Evolutionary conservation across 2,113 vertebrate species (phyloP), one percentile per base, ranked within the genome.

Genomic region (Tetrax tetrax): DNA sequence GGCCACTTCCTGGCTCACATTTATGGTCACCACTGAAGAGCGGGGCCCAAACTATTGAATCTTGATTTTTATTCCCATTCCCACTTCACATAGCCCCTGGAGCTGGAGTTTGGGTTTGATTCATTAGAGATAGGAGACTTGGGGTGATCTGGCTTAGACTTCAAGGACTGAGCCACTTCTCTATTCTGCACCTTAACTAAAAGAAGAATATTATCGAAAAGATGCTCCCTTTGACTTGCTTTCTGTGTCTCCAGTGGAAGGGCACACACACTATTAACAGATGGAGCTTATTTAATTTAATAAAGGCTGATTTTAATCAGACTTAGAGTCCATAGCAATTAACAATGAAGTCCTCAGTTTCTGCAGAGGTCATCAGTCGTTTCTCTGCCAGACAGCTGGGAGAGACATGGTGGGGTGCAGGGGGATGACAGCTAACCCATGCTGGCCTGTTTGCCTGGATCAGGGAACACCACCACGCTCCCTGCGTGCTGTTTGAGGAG

Each of bases 201-300:
- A 83, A 76, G 31, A 75, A 83, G 61, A 76, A 48, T 27, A 74
- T 90, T 3, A 76, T 45, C 75, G 61, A 66, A 64, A 83, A 65
- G 63, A 54, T 83, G 50, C 25, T 86, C 54, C 70, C 78, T 80
- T 22, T 59, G 83, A 90, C 74, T 91, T 50, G 43, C 65, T 79
- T 63, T 47, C 80, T 77, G 51, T 41, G 41, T 35, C 50, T 76
- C 41, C 20, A 11, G 70, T 71, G 51, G 63, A 97, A 96, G 81
- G 87, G 74, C 87, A 74, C 59, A 56, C 29, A 69, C 53, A 59
- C 53, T 54, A 56, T 50, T 95, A 90, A 87, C 91, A 97, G 92
- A 96, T 83, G 66, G 70, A 91, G 74, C 90, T 91, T 83, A 83
- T 83, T 96, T 88, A 94, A 97, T 93, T 89, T 87, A 96, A 96